A percentile compares a stretch with the other conserved stretches of the same genome.
These are phyloP conservation scores for Mesocentrotus franciscanus DNA, from an alignment of 53 echinoderm and acorn worm genomes.

Conservation along the genomic window DNA sequence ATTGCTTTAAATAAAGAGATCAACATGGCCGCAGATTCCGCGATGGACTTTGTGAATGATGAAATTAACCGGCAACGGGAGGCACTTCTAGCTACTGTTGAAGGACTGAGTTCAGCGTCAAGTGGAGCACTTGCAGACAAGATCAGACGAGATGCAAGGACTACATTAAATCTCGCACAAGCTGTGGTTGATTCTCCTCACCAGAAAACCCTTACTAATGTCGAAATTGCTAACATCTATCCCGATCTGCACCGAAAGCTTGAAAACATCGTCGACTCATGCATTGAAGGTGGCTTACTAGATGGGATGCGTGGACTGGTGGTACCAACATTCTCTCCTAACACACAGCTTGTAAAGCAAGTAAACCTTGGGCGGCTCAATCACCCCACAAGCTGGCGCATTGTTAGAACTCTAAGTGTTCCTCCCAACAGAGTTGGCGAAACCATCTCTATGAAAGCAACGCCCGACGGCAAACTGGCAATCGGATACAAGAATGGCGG, in stretches of 20 bases:
- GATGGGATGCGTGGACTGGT: background rate
- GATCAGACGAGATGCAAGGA: background rate
- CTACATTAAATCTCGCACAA: constrained; percentile 26
- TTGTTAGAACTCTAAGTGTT: background rate
- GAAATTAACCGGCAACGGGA: constrained; percentile 35
- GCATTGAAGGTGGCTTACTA: constrained; percentile 49
- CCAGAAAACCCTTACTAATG: background rate
- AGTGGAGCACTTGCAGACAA: constrained; percentile 5
- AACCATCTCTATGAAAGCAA: background rate
- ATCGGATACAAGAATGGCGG: constrained; percentile 61
- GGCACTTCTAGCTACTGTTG: constrained; percentile 11
- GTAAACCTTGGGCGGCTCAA: constrained; percentile 24
- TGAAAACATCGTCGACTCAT: constrained; percentile 34
- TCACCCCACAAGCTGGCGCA: constrained; percentile 45
- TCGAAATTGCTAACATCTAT: constrained; percentile 20
- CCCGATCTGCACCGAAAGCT: constrained; percentile 45
- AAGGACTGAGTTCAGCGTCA: background rate
- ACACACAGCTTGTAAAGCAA: constrained; percentile 1
- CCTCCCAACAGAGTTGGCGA: constrained; percentile 46
- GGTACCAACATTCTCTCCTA: constrained; percentile 23
- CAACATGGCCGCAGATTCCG: constrained; percentile 56
- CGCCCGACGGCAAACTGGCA: constrained; percentile 38
- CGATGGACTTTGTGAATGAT: constrained; percentile 38
- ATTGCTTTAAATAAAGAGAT: constrained; percentile 46
- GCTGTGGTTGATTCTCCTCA: background rate